Evolutionary conservation across 1,140 invertebrate species (phyloP), one percentile per base, ranked within the genome.

Genomic region (Oncopodura yosiiana): DNA sequence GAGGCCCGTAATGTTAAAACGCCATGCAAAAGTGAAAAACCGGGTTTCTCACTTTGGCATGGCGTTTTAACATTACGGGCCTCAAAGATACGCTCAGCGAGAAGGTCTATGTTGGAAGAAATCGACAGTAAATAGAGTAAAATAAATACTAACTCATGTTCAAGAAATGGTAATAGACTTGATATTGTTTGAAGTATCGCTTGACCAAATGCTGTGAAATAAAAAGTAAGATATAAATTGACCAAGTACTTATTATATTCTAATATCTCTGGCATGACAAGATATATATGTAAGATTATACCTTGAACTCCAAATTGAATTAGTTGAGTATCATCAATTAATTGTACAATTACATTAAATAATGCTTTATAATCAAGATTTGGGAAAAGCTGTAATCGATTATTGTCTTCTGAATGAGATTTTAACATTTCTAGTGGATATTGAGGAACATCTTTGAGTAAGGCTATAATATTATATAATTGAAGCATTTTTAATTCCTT

Each of bases 341-440:
- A 71, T 68, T 89, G 85, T 41, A 85, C 84, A 34, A 92, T 73
- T 11, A 85, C 86, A 68, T 85, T 86, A 69, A 92, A 94, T 39
- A 97, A 75, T 32, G 87, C 88, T 69, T 87, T 88, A 70, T 97
- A 97, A 74, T 97, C 93, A 54, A 97, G 75, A 74, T 84, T 94
- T 5, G 93, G 93, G 74, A 93, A 96, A 12, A 94, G 77, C 27
- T 83, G 81, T 77, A 94, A 84, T 42, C 92, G 75, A 44, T 83
- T 80, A 42, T 79, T 75, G 74, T 96, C 92, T 68, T 86, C 82
- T 66, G 86, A 81, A 9, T 86, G 81, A 64, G 82, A 81, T 66
- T 84, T 83, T 50, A 96, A 80, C 80, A 94, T 84, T 67, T 92
- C 87, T 53, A 92, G 72, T 14, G 93, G 89, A 26, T 87, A 87